Conservation (phyloP, 2,888 invertebrate species). For the Stenodera caucasica region DNA sequence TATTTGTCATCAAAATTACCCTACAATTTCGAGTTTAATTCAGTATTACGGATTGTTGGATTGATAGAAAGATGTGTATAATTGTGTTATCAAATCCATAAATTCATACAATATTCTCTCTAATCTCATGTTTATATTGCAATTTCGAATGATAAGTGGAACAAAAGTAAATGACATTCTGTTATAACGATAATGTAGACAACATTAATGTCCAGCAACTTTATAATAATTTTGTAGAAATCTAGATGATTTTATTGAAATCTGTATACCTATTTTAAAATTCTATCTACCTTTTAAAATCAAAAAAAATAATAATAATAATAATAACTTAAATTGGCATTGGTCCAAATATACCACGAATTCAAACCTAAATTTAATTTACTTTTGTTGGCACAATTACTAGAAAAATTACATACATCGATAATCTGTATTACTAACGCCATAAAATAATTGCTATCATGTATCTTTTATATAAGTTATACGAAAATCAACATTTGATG, state of each 20-base stretch:
- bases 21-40: not conserved
- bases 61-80: not conserved
- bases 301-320: too few species aligned
- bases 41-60: not conserved
- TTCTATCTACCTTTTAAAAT: too few species aligned
- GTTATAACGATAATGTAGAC: not conserved
- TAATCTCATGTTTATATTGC: constrained; percentile 5
- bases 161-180: not conserved
- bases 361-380: constrained; percentile 14
- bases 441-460: constrained; percentile 11
- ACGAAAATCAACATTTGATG: not conserved
- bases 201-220: not conserved
- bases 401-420: constrained; percentile 12
- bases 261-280: too few species aligned
- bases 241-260: not conserved
- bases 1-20: not conserved
- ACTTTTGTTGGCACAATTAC: constrained; percentile 14
- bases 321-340: not conserved
- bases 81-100: constrained; percentile 1
- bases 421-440: constrained; percentile 12
- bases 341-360: constrained; percentile 3
- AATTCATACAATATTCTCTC: not conserved
- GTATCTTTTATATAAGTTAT: not conserved
- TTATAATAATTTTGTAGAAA: not conserved
- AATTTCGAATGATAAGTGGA: constrained; percentile 4